Evolutionary conservation across 2,797 vertebrate genomes (phyloP).

Genomic region (Heteromormyrus szaboi): DNA sequence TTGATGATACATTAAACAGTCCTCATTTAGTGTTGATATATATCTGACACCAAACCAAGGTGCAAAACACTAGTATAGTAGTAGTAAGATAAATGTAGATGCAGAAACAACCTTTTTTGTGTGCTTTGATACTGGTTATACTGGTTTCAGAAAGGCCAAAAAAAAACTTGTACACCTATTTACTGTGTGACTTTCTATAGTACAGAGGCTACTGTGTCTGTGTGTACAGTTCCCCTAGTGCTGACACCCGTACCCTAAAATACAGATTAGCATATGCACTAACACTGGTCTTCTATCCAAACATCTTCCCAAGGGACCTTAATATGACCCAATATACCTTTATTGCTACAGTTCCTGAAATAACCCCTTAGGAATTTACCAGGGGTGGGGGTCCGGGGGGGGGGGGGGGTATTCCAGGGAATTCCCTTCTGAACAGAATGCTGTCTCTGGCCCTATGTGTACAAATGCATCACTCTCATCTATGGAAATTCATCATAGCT

Average conservation of each 20-base stretch:
- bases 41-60: not conserved
- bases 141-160: not conserved
- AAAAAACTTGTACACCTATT: not conserved
- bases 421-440: conserved; percentile 60
- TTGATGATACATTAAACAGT: not conserved
- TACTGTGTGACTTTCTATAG: not conserved
- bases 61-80: not conserved
- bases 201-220: not conserved
- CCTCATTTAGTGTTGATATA: not conserved
- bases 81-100: not conserved
- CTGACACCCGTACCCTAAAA: not conserved
- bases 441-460: conserved; percentile 42
- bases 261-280: not conserved
- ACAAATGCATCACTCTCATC: conserved; percentile 46
- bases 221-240: not conserved
- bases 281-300: not conserved
- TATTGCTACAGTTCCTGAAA: conserved; percentile 19
- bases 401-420: conserved; percentile 47
- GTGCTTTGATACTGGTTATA: not conserved
- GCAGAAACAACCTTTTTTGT: not conserved
- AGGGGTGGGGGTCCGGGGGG: conserved; percentile 21
- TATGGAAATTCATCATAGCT: conserved; percentile 43
- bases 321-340: not conserved
- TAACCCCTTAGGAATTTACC: conserved; percentile 34
- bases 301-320: not conserved